A percentile compares a stretch with the other conserved stretches of the same genome.
Evolutionary conservation across 2,888 invertebrate genomes (phyloP).

Genomic region (Lutraria lutraria): DNA sequence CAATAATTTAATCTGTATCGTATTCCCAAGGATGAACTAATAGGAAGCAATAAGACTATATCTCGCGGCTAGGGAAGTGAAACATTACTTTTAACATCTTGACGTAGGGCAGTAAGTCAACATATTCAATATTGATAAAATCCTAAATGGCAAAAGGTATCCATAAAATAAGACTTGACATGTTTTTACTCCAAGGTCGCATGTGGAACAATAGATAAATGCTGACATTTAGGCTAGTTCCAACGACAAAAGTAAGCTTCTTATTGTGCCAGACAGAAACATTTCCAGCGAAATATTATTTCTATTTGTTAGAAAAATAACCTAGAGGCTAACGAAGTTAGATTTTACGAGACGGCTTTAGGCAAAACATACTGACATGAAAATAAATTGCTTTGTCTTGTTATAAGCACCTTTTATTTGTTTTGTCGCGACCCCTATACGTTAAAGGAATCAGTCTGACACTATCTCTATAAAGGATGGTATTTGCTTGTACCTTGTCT

Average conservation of each 20-base stretch:
- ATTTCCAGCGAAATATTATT: background rate
- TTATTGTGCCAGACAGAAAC: background rate
- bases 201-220: background rate
- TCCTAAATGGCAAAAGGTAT: too few relatives aligned
- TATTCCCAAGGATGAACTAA: background rate
- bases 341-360: background rate
- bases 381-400: slow-evolving; percentile 1
- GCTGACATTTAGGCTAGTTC: background rate
- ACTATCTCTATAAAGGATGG: background rate
- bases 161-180: background rate
- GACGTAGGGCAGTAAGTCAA: background rate
- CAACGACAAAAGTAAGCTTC: background rate
- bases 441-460: background rate
- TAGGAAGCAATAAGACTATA: background rate
- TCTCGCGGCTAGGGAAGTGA: background rate
- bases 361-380: background rate
- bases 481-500: background rate
- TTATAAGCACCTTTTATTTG: background rate
- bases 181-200: background rate
- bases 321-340: background rate
- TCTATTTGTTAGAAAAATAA: background rate
- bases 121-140: too few relatives aligned
- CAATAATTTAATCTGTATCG: background rate
- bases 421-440: background rate
- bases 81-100: background rate